A percentile compares a stretch with the other conserved stretches of the same genome.
Evolutionary conservation across 2,113 vertebrate species (phyloP).

Genomic region (Limanda limanda): DNA sequence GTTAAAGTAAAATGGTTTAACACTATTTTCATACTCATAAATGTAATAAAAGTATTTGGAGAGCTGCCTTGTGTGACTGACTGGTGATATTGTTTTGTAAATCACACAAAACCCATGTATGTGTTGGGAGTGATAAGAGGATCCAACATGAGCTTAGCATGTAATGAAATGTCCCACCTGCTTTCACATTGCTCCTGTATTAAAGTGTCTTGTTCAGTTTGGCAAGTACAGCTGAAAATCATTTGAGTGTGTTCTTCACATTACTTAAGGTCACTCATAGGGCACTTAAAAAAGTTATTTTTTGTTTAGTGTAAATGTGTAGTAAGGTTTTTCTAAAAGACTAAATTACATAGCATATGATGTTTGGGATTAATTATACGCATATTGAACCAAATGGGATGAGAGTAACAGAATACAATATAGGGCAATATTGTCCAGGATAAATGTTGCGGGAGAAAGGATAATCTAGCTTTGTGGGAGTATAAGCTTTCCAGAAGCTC

Average conservation of each 20-base stretch:
- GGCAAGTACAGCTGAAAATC: constrained; percentile 9
- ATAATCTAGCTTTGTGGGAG: constrained; percentile 19
- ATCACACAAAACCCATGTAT: not conserved
- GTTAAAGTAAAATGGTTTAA: not conserved
- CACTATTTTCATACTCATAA: constrained; percentile 16
- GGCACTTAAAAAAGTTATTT: too few relatives aligned
- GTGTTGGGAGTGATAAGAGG: constrained; percentile 14
- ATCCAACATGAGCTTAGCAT: not conserved
- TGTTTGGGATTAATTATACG: not conserved
- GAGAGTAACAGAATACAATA: not conserved
- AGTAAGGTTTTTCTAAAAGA: not conserved
- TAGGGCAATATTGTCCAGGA: not conserved
- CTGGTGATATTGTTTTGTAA: constrained; percentile 22
- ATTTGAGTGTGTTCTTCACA: not conserved
- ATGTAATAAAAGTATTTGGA: constrained; percentile 13
- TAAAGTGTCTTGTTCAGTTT: constrained; percentile 29
- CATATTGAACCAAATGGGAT: not conserved
- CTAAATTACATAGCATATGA: not conserved
- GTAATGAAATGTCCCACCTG: constrained; percentile 29
- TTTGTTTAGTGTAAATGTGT: too few relatives aligned
- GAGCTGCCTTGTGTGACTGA: constrained; percentile 11
- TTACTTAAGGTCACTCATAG: not conserved
- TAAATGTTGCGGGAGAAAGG: not conserved
- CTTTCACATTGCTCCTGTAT: constrained; percentile 22
- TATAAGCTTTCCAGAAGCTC: constrained; percentile 7